Conservation (phyloP, 2,797 vertebrate genomes). For the Halcyon leucocephala region DNA sequence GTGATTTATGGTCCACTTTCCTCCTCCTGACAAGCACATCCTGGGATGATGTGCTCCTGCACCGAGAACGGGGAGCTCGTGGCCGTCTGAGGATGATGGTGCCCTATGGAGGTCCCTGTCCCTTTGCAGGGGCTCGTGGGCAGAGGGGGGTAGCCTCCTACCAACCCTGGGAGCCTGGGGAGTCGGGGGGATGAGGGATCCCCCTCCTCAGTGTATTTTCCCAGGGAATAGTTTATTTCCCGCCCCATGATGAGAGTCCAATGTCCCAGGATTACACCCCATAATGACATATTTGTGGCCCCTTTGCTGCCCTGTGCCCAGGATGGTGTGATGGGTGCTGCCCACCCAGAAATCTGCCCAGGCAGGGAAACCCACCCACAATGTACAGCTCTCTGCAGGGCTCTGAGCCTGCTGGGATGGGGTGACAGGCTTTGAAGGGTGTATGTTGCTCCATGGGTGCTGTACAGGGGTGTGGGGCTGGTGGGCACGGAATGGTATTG, state of each 20-base stretch:
- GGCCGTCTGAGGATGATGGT: rapidly evolving
- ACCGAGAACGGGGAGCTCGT: rapidly evolving
- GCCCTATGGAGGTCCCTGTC: neutral
- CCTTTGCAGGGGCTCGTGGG: neutral
- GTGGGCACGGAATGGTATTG: neutral
- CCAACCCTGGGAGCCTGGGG: neutral
- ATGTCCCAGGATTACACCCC: neutral
- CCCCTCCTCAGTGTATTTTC: neutral
- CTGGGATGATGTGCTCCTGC: neutral
- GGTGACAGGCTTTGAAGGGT: no score
- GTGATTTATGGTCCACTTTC: neutral
- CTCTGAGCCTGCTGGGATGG: neutral
- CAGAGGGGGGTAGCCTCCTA: neutral
- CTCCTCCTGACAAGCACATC: constrained; percentile 5
- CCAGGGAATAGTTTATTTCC: neutral
- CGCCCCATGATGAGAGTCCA: neutral
- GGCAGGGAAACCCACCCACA: neutral
- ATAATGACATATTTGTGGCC: neutral
- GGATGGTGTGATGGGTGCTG: neutral
- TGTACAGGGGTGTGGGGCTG: neutral
- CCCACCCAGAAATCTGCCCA: neutral
- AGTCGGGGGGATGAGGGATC: neutral
- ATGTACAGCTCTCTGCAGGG: neutral
- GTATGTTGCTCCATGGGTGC: neutral
- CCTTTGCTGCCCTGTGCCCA: neutral